Evolutionary conservation across 2,797 vertebrate genomes (phyloP), one percentile per base, ranked within the genome.

Genomic region (Myotis daubentonii): DNA sequence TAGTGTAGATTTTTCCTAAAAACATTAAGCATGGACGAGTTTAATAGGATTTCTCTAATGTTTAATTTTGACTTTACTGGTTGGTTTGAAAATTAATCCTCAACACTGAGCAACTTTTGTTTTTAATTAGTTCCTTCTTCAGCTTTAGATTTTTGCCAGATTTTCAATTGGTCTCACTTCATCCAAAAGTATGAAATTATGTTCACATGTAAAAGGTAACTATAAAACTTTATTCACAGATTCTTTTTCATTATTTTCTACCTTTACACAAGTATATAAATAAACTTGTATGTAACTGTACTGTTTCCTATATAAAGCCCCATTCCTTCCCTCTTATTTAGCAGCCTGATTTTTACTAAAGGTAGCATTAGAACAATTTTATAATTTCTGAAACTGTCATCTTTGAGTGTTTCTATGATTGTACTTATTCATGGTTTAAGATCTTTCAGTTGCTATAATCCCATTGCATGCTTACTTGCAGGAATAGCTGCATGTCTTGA

Each of bases 41-140:
- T 93, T 81, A 86, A 68, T 30, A 87, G 51, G 8, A 94, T 89
- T 66, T 85, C 51, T 60, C 30, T 60, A 17, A 83, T 86, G 53
- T 92, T 95, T 72, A 87, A 92, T 94, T 95, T 95, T 84, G 11
- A 55, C 41, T 72, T 74, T 78, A 23, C 15, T 25, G 22, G 22
- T 62, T 74, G 22, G 25, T 71, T 87, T 91, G 55, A 75, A 92
- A 89, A 93, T 79, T 51, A 90, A 93, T 78, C 20, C 41, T 89
- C 81, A 92, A 76, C 47, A 87, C 11, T 71, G n/a, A 94, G 28
- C 44, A 92, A 94, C 81, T 55, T 93, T 68, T 92, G 68, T 78
- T 94, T 92, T 91, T 89, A 86, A 93, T 91, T 71, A 90, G 65
- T 71, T 92, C 66, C 57, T 41, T 79, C 94, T 87, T 92, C 41